Conservation (phyloP, 2,888 invertebrate genomes). For the Rhagium mordax region DNA sequence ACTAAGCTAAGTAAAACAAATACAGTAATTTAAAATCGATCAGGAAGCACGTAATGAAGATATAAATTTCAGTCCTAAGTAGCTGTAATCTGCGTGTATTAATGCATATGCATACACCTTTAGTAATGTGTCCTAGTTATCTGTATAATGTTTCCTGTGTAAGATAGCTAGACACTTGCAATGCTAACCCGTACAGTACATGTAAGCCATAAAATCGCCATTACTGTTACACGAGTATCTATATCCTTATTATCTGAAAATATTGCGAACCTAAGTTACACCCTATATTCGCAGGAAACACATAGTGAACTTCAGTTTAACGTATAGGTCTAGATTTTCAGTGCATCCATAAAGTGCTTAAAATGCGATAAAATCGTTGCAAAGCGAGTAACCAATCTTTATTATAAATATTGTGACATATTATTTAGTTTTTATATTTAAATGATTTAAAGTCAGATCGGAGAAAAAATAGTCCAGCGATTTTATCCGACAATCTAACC, state of each 20-base stretch:
- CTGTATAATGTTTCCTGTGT: conserved; percentile 29
- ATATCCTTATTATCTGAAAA: conserved; percentile 17
- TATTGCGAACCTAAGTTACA: neutral
- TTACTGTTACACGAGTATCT: conserved; percentile 6
- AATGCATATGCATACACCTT: conserved; percentile 35
- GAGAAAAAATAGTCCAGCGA: no score
- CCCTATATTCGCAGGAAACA: neutral
- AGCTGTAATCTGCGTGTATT: conserved; percentile 30
- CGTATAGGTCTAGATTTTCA: no score
- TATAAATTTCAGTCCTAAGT: conserved; percentile 33
- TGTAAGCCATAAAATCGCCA: neutral
- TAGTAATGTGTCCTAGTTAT: conserved; percentile 29
- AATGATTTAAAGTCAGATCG: no score
- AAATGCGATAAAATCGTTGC: no score
- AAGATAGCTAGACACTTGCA: conserved; percentile 1
- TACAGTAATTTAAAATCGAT: conserved; percentile 22
- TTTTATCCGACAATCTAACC: no score
- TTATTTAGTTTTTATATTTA: no score
- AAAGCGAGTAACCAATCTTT: no score
- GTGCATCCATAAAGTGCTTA: no score
- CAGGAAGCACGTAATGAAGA: conserved; percentile 39
- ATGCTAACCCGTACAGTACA: neutral
- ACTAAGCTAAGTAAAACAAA: conserved; percentile 4
- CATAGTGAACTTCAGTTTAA: neutral
- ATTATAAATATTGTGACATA: no score